Percentiles rank a stretch among this genome's conserved stretches.
Conservation (phyloP, 2,113 vertebrate genomes). For the Xiphophorus maculatus region DNA sequence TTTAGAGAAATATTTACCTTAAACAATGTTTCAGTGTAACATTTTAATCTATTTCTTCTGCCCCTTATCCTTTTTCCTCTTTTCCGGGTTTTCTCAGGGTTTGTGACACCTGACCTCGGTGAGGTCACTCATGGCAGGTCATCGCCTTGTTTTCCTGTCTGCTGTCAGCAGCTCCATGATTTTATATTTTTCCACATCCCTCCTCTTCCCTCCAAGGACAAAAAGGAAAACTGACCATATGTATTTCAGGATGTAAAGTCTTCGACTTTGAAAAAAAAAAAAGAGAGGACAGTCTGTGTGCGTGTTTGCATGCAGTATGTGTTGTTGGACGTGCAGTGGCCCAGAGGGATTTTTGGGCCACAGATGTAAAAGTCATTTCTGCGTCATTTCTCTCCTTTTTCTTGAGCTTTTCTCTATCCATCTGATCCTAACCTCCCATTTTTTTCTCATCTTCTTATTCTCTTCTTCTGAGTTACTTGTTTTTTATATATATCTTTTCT, state of each 20-base stretch:
- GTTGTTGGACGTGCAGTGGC: conserved; percentile 25
- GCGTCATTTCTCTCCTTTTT: conserved; percentile 32
- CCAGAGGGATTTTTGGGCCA: conserved; percentile 61
- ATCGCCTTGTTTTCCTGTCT: conserved; percentile 63
- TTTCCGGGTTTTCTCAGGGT: conserved; percentile 38
- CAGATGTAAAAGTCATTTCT: conserved; percentile 77
- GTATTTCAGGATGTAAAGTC: conserved; percentile 59
- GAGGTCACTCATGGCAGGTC: conserved; percentile 56
- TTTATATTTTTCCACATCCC: conserved; percentile 60
- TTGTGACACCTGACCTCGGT: conserved; percentile 49
- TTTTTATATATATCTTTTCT: neutral
- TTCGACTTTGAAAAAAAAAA: conserved; percentile 15
- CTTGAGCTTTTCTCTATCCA: conserved; percentile 1
- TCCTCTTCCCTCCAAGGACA: conserved; percentile 31
- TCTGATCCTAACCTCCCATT: conserved; percentile 14
- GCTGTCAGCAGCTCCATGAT: conserved; percentile 49
- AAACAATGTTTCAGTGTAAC: too few species aligned
- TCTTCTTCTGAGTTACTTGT: neutral
- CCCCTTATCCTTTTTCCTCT: conserved; percentile 2
- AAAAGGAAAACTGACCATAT: conserved; percentile 15
- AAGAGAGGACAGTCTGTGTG: conserved; percentile 14
- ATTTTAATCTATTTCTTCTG: neutral
- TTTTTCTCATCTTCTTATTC: neutral
- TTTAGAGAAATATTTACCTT: too few species aligned
- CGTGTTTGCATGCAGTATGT: conserved; percentile 26